Percentiles rank a stretch among this genome's conserved stretches.
These are phyloP conservation scores for Drosophila orena DNA, from an alignment of 1,140 invertebrate genomes.

Conservation along the genomic window DNA sequence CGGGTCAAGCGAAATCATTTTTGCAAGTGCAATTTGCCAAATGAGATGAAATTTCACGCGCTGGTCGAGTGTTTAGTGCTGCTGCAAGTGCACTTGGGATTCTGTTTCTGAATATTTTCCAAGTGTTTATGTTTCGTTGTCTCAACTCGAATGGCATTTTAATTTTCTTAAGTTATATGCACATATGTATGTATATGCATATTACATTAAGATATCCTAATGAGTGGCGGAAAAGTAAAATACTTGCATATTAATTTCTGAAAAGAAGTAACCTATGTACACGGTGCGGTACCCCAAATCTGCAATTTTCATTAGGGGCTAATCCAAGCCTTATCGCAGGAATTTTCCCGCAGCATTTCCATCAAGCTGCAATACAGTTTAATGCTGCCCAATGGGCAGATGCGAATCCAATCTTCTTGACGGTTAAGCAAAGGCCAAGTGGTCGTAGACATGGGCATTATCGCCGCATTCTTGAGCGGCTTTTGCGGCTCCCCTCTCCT, in stretches of 20 bases:
- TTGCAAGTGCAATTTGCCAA: conserved; percentile 34
- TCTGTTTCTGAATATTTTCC: not conserved
- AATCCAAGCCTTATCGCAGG: not conserved
- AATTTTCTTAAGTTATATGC: no score
- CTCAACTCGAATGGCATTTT: no score
- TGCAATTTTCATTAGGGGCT: not conserved
- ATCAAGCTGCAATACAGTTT: conserved; percentile 66
- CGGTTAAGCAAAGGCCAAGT: conserved; percentile 34
- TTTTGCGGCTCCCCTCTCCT: conserved; percentile 17
- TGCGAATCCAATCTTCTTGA: conserved; percentile 34
- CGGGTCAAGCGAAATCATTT: conserved; percentile 39
- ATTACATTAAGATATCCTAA: no score
- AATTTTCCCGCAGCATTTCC: conserved; percentile 30
- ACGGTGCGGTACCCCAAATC: not conserved
- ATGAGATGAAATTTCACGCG: conserved; percentile 31
- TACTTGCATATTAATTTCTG: not conserved
- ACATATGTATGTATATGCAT: no score
- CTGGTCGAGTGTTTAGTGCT: not conserved
- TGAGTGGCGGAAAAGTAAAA: no score
- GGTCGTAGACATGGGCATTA: conserved; percentile 19
- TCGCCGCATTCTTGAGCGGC: conserved; percentile 54
- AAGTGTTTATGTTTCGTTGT: not conserved
- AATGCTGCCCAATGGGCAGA: conserved; percentile 47
- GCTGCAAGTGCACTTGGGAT: not conserved
- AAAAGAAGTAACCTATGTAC: not conserved